Evolutionary conservation across 1,140 invertebrate genomes (phyloP).

Genomic region (Pogonus chalceus): DNA sequence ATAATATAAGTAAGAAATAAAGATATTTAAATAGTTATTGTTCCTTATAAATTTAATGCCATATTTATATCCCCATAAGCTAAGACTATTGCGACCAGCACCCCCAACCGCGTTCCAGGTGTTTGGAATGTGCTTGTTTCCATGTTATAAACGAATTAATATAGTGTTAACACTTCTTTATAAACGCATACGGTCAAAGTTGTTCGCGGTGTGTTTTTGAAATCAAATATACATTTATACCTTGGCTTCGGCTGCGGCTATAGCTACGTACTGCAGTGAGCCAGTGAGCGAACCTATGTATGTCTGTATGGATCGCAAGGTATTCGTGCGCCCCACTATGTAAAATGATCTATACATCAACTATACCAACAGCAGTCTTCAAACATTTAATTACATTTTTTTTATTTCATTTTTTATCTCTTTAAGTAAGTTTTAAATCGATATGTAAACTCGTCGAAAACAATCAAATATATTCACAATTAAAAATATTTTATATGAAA

Average conservation of each 20-base stretch:
- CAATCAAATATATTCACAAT: not conserved
- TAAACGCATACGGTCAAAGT: conserved; percentile 13
- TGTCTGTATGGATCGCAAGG: not conserved
- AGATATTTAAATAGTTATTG: no score
- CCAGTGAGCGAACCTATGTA: no score
- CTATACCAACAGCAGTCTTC: not conserved
- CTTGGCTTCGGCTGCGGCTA: not conserved
- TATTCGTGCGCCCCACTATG: not conserved
- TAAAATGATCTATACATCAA: not conserved
- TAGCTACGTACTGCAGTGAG: not conserved
- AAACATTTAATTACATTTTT: not conserved
- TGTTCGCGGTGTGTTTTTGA: conserved; percentile 2
- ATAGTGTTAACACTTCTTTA: conserved; percentile 21
- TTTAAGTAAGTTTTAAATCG: not conserved
- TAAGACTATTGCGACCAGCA: not conserved
- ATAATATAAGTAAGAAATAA: no score
- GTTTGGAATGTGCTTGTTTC: conserved; percentile 6
- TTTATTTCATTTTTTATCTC: not conserved
- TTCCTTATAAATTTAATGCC: no score
- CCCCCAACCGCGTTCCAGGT: not conserved
- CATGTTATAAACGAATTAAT: conserved; percentile 20
- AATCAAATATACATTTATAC: conserved; percentile 1
- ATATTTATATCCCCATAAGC: no score
- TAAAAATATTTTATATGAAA: not conserved
- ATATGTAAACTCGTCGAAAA: not conserved